phyloP scores from a whole-genome alignment of 1,140 invertebrate genomes.

The Ooceraea biroi region DNA sequence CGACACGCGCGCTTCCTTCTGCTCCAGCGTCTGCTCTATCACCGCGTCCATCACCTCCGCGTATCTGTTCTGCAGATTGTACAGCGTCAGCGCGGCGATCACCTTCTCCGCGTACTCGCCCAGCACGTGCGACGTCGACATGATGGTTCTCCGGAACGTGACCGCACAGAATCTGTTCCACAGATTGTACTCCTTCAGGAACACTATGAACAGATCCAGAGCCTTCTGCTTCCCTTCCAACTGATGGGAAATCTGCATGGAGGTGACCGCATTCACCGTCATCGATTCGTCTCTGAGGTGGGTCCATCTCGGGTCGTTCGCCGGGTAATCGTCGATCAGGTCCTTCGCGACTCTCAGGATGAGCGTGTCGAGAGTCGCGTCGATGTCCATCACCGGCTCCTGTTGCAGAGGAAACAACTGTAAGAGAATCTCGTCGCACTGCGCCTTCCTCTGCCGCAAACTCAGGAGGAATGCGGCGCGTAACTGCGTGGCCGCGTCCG shows the following conservation, averaged over 20 bases:
- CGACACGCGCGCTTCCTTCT: slow-evolving; percentile 76
- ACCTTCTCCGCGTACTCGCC: slow-evolving; percentile 92
- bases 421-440: slow-evolving; percentile 89
- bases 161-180: slow-evolving; percentile 90
- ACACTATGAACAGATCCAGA: slow-evolving; percentile 90
- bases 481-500: slow-evolving; percentile 89
- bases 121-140: slow-evolving; percentile 90
- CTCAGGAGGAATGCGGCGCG: slow-evolving; percentile 91
- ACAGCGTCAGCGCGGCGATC: slow-evolving; percentile 90
- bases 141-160: slow-evolving; percentile 87
- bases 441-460: slow-evolving; percentile 83
- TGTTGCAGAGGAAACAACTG: slow-evolving; percentile 89
- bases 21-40: slow-evolving; percentile 88
- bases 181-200: slow-evolving; percentile 91
- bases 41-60: slow-evolving; percentile 86
- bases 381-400: slow-evolving; percentile 86
- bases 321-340: slow-evolving; percentile 95
- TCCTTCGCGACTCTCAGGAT: slow-evolving; percentile 92
- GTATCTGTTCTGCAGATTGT: slow-evolving; percentile 88
- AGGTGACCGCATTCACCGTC: slow-evolving; percentile 85
- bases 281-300: slow-evolving; percentile 82
- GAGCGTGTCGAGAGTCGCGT: slow-evolving; percentile 89
- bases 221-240: slow-evolving; percentile 94
- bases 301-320: slow-evolving; percentile 94
- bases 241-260: slow-evolving; percentile 94